Evolutionary conservation across 2,797 vertebrate species (phyloP), one percentile per base, ranked within the genome.

Genomic region (Hippopotamyrus pictus): DNA sequence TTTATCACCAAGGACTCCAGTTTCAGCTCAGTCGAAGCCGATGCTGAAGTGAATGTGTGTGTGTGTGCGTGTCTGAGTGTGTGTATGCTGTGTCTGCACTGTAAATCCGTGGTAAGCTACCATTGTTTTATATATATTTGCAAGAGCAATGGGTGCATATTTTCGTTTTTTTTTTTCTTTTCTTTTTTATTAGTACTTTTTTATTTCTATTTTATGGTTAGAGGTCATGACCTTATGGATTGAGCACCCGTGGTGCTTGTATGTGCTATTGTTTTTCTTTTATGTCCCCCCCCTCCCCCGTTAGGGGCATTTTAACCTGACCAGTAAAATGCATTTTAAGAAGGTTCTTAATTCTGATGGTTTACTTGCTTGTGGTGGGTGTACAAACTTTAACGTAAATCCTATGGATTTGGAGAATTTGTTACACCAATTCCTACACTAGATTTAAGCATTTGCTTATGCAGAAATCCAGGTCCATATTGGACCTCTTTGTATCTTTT

Each of bases 401-500:
- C 95, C 94, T 93, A 87, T 95, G 95, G 95, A 94, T 96, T 95
- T 94, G 14, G 91, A 90, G 62, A 51, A 94, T 95, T 94, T 90
- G 92, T 93, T 85, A 25, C 89, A 93, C 94, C 90, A 88, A 69
- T 86, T 46, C 69, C 89, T 76, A 51, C 48, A 84, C 89, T 87
- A 57, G 25, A 3, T 92, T 89, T 25, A 91, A 96, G 86, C 89
- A 54, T 90, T 88, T 89, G 92, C 96, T 96, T 96, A 92, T 97
- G 94, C 92, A 92, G 92, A 89, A 94, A 89, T 93, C 91, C 93
- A 90, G 97, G 97, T 98, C 97, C 98, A 98, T 93, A 96, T 97
- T 98, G 98, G 94, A 98, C 97, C 96, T 96, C 91, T 93, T 91
- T 92, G 97, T 98, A 96, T 90, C 94, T 96, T 94, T 91, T 93